Evolutionary conservation across 2,797 vertebrate genomes (phyloP).

Genomic region (Eulemur mongoz): DNA sequence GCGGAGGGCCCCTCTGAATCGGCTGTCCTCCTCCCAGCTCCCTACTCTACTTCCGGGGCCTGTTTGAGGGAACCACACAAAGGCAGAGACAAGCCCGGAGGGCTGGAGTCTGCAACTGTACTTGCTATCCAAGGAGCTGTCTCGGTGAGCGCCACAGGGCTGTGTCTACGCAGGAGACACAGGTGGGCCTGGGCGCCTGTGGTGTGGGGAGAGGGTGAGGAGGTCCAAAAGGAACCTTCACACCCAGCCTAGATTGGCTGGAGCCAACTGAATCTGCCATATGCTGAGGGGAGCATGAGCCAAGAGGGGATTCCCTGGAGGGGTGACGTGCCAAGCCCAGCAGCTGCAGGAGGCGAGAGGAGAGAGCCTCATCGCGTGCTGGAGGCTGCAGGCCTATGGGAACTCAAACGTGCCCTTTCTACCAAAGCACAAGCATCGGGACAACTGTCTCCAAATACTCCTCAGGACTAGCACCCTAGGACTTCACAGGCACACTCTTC

Average conservation of each 20-base stretch:
- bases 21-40: not conserved
- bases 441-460: not conserved
- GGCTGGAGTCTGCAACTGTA: not conserved
- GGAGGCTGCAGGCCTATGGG: not conserved
- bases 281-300: not conserved
- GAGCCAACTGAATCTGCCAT: not conserved
- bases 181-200: not conserved
- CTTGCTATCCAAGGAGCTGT: not conserved
- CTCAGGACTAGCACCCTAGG: not conserved
- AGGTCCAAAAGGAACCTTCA: not conserved
- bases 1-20: not conserved
- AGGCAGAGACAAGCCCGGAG: not conserved
- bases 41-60: not conserved
- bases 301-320: not conserved
- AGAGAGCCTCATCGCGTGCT: not conserved
- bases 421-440: not conserved
- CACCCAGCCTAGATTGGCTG: not conserved
- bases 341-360: no score
- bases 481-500: not conserved
- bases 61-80: not conserved
- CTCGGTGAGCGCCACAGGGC: not conserved
- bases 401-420: not conserved
- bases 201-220: no score
- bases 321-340: not conserved
- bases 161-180: not conserved